A percentile compares a stretch with the other conserved stretches of the same genome.
Evolutionary conservation across 2,113 vertebrate species (phyloP).

Genomic region (Leucosticte australis): DNA sequence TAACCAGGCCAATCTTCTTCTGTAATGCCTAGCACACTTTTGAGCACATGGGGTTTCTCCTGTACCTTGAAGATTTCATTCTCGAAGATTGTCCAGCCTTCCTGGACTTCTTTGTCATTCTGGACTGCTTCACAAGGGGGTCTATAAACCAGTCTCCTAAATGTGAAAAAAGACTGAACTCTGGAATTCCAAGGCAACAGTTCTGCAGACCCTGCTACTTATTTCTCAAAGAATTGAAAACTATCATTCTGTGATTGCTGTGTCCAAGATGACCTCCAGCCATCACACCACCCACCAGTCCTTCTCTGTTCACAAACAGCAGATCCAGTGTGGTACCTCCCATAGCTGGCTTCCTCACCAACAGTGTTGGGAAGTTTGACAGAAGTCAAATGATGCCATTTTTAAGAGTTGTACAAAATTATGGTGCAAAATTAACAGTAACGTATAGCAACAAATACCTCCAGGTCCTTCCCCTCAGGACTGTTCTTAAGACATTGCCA

Average conservation of each 20-base stretch:
- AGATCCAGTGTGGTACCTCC: neutral
- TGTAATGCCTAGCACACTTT: neutral
- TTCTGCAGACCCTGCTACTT: neutral
- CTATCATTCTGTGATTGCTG: neutral
- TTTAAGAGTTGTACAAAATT: neutral
- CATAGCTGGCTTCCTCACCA: neutral
- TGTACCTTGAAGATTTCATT: neutral
- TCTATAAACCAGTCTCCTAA: neutral
- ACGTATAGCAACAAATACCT: fast-evolving
- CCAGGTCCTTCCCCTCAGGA: neutral
- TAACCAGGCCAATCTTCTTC: neutral
- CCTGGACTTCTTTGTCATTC: neutral
- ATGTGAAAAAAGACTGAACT: neutral
- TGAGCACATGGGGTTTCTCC: neutral
- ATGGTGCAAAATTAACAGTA: neutral
- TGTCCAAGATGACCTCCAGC: neutral
- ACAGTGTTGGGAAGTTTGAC: neutral
- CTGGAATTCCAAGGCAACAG: neutral
- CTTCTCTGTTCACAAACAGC: neutral
- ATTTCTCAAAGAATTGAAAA: neutral
- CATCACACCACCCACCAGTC: neutral
- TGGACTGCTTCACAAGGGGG: neutral
- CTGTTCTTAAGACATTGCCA: neutral
- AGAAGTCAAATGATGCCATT: neutral
- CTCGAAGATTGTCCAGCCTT: neutral